Evolutionary conservation across 2,797 vertebrate species (phyloP), one percentile per base, ranked within the genome.

Genomic region (Syndactyla subalaris): DNA sequence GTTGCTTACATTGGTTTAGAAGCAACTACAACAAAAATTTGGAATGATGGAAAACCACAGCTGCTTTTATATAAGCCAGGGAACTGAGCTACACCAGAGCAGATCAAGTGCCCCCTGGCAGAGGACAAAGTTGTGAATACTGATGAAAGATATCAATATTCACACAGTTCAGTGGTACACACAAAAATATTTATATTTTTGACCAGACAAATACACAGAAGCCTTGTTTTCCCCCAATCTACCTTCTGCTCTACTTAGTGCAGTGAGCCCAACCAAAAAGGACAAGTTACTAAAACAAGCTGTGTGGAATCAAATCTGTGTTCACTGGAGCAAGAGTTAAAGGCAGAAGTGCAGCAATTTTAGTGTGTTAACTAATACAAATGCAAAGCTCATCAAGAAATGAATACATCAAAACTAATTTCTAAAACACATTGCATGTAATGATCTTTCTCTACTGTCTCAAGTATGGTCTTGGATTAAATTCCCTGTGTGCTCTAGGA

Each of bases 161-260:
- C 58, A 59, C 36, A 58, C 3, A 70, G 23, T 30, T 74, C 48
- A n/a, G 38, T 61, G 23, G 17, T 67, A 75, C 21, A 70, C 30
- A 41, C 34, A 61, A 23, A 49, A 48, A 10, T n/a, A 63, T 55
- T 88, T 36, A 19, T 59, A 77, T 73, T 91, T 92, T 92, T 81
- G 48, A 73, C 32, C 66, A 80, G 65, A 51, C 13, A 94, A 80
- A 78, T 39, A 81, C 14, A 70, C 32, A 92, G 54, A 88, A 90
- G 9, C 54, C 70, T 66, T 51, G 11, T 62, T 95, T 70, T 66
- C 46, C 85, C 66, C 34, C 26, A 86, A 5, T 55, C 62, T 52
- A 68, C 76, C 58, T 96, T 95, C 88, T 96, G 89, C 92, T 95
- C 95, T 70, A 97, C 55, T 93, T 96, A 78, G 62, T 94, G 85